Base-by-base conservation (phyloP, 2,888 invertebrate genomes). In the Dynastes maya region DNA sequence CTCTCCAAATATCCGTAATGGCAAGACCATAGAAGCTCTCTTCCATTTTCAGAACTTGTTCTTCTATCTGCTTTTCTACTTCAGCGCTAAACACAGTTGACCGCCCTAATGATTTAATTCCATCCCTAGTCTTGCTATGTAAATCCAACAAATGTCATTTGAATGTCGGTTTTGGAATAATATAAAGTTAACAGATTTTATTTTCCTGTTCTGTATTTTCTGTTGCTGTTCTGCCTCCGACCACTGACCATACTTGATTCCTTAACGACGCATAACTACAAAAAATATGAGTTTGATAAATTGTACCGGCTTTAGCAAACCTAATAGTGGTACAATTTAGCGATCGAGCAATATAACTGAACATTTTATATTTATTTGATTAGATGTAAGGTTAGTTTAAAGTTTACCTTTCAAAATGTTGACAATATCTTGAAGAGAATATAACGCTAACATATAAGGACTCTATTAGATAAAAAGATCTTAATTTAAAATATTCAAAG, bases 161-260 rank as follows among this genome's bases (percentile, higher is more conserved):
- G 32, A 64, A 64, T 32, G 64, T 64, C 32, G 64, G 64, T 32
- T 64, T 64, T 64, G 32, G 32, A 32, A 64, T 32, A 5, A 0
- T 63, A 11, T 64, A 29, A 32, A 37, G 9, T 64, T 29, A 11
- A 64, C 37, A 37, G 29, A 32, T 64, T 32, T 64, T n/a, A 64
- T 64, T 64, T 64, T 32, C n/a, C 37, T 32, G 64, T 37, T 64
- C 37, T 27, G 13, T 64, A 37, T 64, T 64, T n/a, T 64, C 64
- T 64, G 32, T 32, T 32, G 64, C 32, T 64, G n/a, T n/a, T 64
- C 37, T 32, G 13, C 37, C 32, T 64, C 32, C 9, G 13, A 64
- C 64, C 64, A 64, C 32, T 13, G 0, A 11, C 37, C 64, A 32
- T 64, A 64, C 32, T 37, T 27, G 32, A 64, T 64, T 9, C 37